phyloP scores from a whole-genome alignment of 2,888 invertebrate genomes.

The Tipula confusa region DNA sequence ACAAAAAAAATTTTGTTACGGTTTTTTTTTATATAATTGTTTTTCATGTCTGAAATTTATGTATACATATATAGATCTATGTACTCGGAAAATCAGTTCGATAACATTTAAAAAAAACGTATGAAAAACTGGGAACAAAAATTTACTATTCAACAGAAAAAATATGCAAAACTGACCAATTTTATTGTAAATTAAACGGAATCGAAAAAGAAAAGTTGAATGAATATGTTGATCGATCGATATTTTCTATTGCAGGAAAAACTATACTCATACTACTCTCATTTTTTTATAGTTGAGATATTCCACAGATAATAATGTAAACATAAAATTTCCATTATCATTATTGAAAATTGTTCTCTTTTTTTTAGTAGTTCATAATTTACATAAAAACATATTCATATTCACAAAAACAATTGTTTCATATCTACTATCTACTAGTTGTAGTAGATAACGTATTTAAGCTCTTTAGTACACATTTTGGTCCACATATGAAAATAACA shows the following conservation, averaged over 20 bases:
- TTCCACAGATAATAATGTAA: background rate
- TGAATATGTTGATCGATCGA: background rate
- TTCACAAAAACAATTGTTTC: background rate
- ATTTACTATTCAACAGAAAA: background rate
- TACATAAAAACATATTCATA: slow-evolving; percentile 3
- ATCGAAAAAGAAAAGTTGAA: background rate
- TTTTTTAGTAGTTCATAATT: background rate
- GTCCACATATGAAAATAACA: background rate
- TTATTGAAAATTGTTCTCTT: background rate
- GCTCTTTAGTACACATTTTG: background rate
- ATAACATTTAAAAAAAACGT: background rate
- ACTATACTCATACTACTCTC: background rate
- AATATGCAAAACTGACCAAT: background rate
- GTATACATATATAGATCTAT: background rate
- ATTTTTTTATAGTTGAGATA: background rate
- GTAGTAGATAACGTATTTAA: background rate
- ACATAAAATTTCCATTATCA: slow-evolving; percentile 12
- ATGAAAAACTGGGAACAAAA: background rate
- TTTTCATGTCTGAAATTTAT: background rate
- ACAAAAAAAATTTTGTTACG: background rate
- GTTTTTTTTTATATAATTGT: too few species aligned
- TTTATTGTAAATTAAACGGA: background rate
- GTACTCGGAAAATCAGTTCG: background rate
- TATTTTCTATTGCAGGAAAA: background rate
- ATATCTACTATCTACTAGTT: background rate